Conservation (phyloP, 2,888 invertebrate genomes). For the Ophonus ardosiacus region DNA sequence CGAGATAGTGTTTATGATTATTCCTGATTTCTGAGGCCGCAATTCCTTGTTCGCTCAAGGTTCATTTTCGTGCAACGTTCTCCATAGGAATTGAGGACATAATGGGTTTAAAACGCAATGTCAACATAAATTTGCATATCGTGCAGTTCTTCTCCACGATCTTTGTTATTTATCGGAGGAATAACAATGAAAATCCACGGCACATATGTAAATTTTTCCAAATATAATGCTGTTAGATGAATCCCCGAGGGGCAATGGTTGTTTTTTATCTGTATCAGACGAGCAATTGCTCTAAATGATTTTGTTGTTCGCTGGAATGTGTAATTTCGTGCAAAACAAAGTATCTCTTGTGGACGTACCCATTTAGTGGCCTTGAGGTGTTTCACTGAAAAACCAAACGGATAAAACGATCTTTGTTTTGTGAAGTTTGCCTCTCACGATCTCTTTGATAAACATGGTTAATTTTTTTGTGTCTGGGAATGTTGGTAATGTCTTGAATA, state of each 20-base stretch:
- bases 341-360: slow-evolving; percentile 7
- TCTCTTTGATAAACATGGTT: slow-evolving; percentile 55
- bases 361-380: slow-evolving; percentile 42
- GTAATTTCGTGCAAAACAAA: slow-evolving; percentile 5
- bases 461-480: slow-evolving; percentile 59
- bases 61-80: slow-evolving; percentile 39
- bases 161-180: neutral
- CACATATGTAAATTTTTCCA: neutral
- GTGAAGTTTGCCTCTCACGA: slow-evolving; percentile 37
- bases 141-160: neutral
- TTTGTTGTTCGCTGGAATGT: neutral
- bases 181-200: slow-evolving; percentile 4
- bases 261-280: neutral
- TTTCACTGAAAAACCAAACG: slow-evolving; percentile 1
- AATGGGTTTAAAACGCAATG: slow-evolving; percentile 45
- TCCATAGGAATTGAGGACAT: slow-evolving; percentile 51
- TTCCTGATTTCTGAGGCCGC: neutral
- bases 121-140: slow-evolving; percentile 42
- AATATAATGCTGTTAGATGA: neutral
- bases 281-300: slow-evolving; percentile 20
- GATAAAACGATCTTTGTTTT: slow-evolving; percentile 54
- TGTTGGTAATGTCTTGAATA: slow-evolving; percentile 38
- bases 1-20: slow-evolving; percentile 6
- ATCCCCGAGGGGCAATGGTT: neutral
- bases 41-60: slow-evolving; percentile 43